Evolutionary conservation across 1,140 invertebrate species (phyloP).

Genomic region (Lerema accius): DNA sequence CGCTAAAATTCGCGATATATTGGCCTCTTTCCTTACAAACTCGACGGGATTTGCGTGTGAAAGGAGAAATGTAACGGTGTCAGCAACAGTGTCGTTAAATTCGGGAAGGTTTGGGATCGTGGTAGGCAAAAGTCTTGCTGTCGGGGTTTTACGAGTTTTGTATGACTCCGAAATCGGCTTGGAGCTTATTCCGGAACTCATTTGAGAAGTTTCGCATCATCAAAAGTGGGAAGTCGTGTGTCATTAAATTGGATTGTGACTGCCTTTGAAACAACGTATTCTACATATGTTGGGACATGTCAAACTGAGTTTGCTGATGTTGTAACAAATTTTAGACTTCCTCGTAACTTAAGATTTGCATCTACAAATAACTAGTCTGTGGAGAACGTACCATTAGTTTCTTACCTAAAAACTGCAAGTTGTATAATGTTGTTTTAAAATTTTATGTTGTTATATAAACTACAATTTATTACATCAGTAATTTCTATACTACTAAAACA

Average conservation of each 20-base stretch:
- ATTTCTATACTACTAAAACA: neutral
- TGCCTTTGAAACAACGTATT: slow-evolving; percentile 21
- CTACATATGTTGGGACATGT: slow-evolving; percentile 8
- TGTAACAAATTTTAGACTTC: neutral
- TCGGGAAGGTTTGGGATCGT: slow-evolving; percentile 49
- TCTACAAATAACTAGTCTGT: no score
- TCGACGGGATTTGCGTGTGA: slow-evolving; percentile 61
- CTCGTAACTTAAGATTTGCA: no score
- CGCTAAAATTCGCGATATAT: slow-evolving; percentile 62
- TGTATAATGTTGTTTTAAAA: no score
- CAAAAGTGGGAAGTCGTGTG: slow-evolving; percentile 57
- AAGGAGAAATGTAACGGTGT: slow-evolving; percentile 67
- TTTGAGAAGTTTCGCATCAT: slow-evolving; percentile 69
- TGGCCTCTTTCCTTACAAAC: slow-evolving; percentile 58
- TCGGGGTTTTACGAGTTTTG: slow-evolving; percentile 70
- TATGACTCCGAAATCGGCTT: slow-evolving; percentile 65
- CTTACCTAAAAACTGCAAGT: no score
- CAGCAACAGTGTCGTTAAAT: slow-evolving; percentile 65
- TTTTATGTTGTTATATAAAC: no score
- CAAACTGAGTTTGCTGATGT: slow-evolving; percentile 2
- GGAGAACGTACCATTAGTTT: no score
- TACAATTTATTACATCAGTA: no score
- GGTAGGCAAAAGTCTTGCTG: slow-evolving; percentile 51
- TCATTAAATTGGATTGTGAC: slow-evolving; percentile 57
- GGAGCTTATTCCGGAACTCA: slow-evolving; percentile 64